phyloP scores from a whole-genome alignment of 2,888 invertebrate species.

The Lomographa bimaculata region DNA sequence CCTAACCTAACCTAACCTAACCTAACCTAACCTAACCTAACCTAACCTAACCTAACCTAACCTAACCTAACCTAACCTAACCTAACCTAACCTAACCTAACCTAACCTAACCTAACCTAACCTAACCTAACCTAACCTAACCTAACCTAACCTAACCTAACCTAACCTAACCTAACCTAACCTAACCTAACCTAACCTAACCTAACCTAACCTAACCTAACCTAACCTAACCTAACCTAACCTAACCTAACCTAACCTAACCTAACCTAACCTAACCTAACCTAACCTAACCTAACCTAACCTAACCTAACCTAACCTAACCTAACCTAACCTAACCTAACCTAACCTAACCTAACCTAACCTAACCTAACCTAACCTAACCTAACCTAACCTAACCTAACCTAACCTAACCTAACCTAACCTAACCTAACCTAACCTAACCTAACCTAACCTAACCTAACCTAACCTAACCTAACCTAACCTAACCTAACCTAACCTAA shows the following conservation, averaged over 20 bases:
- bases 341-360: slow-evolving; percentile 24
- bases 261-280: slow-evolving; percentile 26
- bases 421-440: slow-evolving; percentile 29
- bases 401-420: slow-evolving; percentile 22
- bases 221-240: slow-evolving; percentile 29
- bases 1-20: too few species aligned
- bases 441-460: slow-evolving; percentile 29
- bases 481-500: slow-evolving; percentile 26
- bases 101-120: slow-evolving; percentile 26
- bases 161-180: slow-evolving; percentile 23
- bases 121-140: slow-evolving; percentile 27
- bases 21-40: too few species aligned
- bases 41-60: too few species aligned
- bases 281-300: slow-evolving; percentile 28
- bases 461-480: slow-evolving; percentile 29
- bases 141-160: slow-evolving; percentile 26
- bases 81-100: too few species aligned
- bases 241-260: slow-evolving; percentile 28
- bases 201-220: slow-evolving; percentile 34
- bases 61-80: too few species aligned
- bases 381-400: slow-evolving; percentile 23
- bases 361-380: slow-evolving; percentile 25
- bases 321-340: slow-evolving; percentile 30
- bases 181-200: slow-evolving; percentile 26
- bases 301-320: slow-evolving; percentile 29